phyloP scores from a whole-genome alignment of 1,140 invertebrate genomes.

The Drosophila miranda region DNA sequence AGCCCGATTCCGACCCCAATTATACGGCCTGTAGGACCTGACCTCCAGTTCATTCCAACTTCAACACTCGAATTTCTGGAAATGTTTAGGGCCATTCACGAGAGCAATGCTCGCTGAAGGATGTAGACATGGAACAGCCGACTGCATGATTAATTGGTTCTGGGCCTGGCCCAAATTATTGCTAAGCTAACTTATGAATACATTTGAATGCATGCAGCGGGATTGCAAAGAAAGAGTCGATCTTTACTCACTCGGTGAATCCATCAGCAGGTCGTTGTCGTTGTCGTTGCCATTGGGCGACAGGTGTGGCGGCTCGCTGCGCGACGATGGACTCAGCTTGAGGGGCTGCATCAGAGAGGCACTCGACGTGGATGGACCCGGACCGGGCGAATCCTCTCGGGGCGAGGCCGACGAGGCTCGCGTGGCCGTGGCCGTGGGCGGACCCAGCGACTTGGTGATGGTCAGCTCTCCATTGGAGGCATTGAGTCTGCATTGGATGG shows the following conservation, averaged over 20 bases:
- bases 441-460: constrained; percentile 88
- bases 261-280: constrained; percentile 88
- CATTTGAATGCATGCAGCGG: background rate
- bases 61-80: constrained; percentile 29
- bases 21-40: constrained; percentile 10
- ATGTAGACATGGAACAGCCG: constrained; percentile 9
- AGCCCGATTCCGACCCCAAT: constrained; percentile 30
- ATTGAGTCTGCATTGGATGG: constrained; percentile 84
- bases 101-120: constrained; percentile 3
- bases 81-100: constrained; percentile 26
- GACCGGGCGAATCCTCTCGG: constrained; percentile 65
- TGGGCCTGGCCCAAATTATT: constrained; percentile 32
- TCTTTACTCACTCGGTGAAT: constrained; percentile 90
- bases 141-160: background rate
- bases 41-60: background rate
- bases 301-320: constrained; percentile 76
- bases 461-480: constrained; percentile 90
- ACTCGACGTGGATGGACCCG: constrained; percentile 67
- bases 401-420: constrained; percentile 85
- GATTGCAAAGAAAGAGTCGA: constrained; percentile 60
- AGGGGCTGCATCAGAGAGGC: constrained; percentile 70
- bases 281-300: constrained; percentile 85
- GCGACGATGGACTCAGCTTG: constrained; percentile 69
- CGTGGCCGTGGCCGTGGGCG: constrained; percentile 83
- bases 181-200: constrained; percentile 41